Conservation (phyloP, 2,113 vertebrate species). For the Cavia aperea region DNA sequence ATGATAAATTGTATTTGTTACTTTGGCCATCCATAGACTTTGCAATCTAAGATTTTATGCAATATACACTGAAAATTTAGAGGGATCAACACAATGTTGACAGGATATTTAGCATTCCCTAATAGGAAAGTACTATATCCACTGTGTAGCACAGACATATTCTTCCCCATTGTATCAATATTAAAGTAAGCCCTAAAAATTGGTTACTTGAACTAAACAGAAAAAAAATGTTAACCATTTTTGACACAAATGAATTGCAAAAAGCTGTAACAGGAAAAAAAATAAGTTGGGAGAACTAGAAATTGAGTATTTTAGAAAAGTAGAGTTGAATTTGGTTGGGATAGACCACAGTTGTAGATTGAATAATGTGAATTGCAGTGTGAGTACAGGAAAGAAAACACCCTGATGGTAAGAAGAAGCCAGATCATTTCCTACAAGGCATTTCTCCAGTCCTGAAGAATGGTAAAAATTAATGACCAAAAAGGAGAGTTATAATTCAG, state of each 20-base stretch:
- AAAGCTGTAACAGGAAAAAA: not conserved
- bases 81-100: not conserved
- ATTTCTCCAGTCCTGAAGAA: not conserved
- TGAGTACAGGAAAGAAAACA: not conserved
- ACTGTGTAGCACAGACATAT: not conserved
- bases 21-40: not conserved
- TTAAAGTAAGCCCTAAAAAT: not conserved
- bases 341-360: not conserved
- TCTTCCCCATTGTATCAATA: not conserved
- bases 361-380: not conserved
- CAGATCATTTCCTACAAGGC: not conserved
- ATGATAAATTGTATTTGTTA: not conserved
- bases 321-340: not conserved
- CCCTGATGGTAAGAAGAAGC: not conserved
- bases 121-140: not conserved
- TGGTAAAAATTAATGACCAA: not conserved
- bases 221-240: not conserved
- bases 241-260: not conserved
- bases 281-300: not conserved
- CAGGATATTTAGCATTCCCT: not conserved
- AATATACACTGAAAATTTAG: not conserved
- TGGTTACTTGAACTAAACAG: not conserved
- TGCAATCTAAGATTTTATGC: not conserved
- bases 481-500: not conserved
- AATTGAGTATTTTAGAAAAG: not conserved